Evolutionary conservation across 2,797 vertebrate species (phyloP), one percentile per base, ranked within the genome.

Genomic region (Characodon lateralis): DNA sequence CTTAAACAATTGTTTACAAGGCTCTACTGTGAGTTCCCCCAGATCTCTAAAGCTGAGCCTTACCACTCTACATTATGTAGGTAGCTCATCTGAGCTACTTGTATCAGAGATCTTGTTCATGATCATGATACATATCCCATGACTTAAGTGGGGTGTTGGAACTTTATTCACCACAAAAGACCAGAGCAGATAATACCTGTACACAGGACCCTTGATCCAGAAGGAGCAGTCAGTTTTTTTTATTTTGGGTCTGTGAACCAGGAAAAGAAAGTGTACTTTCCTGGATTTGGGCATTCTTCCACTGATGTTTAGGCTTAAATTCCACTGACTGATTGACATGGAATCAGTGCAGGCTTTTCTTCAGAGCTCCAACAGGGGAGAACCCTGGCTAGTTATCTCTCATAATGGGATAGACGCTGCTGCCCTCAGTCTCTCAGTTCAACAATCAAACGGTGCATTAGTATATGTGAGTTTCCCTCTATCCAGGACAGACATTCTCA

Each of bases 401-500:
- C 12, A 20, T 66, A 46, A 22, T 69, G 66, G 66, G 5, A 46
- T 69, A 41, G 41, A 46, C n/a, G 46, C 66, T 69, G 41, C 66
- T 69, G 41, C 41, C 66, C 41, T 69, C 66, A 6, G 22, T 46
- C 66, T 69, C 66, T 41, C 66, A 43, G 66, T n/a, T 69, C 39
- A 69, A 46, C 66, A 14, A 14, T 68, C 50, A 55, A 31, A 39
- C 3, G 0, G n/a, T 46, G 55, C 39, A 59, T 73, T 41, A 46
- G 72, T 46, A 10, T n/a, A 28, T 61, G 39, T 48, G 72, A 61
- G 41, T 28, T 46, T 48, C n/a, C 41, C 43, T 50, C 41, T 48
- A 12, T 48, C n/a, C 56, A 26, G 41, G 39, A 48, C n/a, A 48
- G 56, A 55, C 48, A 61, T 61, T 73, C 43, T 73, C 72, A 65